These are phyloP conservation scores for Pelecanus crispus DNA, from an alignment of 2,113 vertebrate species.

Conservation along the genomic window DNA sequence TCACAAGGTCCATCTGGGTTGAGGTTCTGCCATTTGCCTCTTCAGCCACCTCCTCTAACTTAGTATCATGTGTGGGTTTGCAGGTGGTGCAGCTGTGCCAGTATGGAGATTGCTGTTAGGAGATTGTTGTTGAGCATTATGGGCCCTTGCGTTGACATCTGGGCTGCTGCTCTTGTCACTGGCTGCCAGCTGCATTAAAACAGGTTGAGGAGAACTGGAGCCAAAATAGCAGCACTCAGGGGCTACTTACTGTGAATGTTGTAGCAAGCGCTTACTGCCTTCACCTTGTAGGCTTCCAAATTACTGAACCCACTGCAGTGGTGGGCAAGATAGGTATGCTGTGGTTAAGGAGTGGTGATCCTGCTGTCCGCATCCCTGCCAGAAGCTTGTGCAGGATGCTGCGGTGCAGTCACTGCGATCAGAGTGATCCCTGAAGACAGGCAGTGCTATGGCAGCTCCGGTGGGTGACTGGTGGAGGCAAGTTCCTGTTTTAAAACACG, in stretches of 20 bases:
- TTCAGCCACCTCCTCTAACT: neutral
- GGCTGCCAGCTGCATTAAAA: neutral
- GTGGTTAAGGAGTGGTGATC: neutral
- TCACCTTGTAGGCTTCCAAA: neutral
- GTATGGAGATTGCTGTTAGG: neutral
- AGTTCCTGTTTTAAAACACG: neutral
- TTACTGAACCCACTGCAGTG: neutral
- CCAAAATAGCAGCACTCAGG: neutral
- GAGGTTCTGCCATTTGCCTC: neutral
- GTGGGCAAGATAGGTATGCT: neutral
- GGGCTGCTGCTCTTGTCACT: neutral
- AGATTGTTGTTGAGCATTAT: neutral
- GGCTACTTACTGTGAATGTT: neutral
- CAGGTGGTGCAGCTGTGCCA: accelerated
- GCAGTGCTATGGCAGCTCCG: neutral
- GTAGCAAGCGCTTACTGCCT: neutral
- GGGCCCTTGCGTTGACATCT: neutral
- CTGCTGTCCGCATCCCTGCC: neutral
- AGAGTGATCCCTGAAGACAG: neutral
- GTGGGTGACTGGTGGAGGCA: neutral
- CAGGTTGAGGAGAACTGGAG: neutral
- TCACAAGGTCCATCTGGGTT: neutral
- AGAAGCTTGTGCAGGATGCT: neutral
- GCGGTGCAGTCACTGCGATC: accelerated
- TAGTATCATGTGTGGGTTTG: accelerated